Conservation (phyloP, 2,113 vertebrate species). For the Takifugu flavidus region DNA sequence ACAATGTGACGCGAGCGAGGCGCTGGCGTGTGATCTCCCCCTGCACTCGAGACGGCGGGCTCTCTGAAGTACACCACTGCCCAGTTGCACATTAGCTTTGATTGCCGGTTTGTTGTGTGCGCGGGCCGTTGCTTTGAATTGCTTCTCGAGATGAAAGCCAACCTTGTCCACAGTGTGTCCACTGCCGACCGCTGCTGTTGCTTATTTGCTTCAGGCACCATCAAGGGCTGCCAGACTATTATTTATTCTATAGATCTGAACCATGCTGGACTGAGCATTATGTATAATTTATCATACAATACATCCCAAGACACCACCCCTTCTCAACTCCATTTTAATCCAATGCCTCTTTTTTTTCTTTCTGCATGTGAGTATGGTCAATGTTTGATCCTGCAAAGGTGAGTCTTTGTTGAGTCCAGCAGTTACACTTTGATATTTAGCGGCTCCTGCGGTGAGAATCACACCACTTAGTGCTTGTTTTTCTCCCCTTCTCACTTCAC, state of each 20-base stretch:
- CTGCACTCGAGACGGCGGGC: slow-evolving; percentile 48
- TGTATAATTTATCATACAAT: slow-evolving; percentile 72
- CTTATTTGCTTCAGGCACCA: slow-evolving; percentile 62
- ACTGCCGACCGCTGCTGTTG: slow-evolving; percentile 53
- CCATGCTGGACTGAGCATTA: slow-evolving; percentile 57
- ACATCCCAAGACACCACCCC: slow-evolving; percentile 40
- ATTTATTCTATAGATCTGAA: slow-evolving; percentile 45
- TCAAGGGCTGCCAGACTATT: slow-evolving; percentile 50
- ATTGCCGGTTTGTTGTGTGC: slow-evolving; percentile 73
- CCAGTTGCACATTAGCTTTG: slow-evolving; percentile 70
- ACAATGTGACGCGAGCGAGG: slow-evolving; percentile 54
- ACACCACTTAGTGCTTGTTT: slow-evolving; percentile 20
- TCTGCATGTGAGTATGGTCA: slow-evolving; percentile 41
- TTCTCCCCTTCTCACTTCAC: slow-evolving; percentile 5
- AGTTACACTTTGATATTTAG: slow-evolving; percentile 54
- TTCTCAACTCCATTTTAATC: slow-evolving; percentile 48
- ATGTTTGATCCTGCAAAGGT: slow-evolving; percentile 38
- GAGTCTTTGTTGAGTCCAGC: slow-evolving; percentile 52
- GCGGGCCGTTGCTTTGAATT: slow-evolving; percentile 60
- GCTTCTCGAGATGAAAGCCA: slow-evolving; percentile 72
- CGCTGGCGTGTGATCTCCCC: slow-evolving; percentile 58
- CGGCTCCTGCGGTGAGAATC: slow-evolving; percentile 24
- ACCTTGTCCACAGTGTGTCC: slow-evolving; percentile 64
- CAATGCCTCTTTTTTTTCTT: slow-evolving; percentile 35
- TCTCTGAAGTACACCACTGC: slow-evolving; percentile 65